Evolutionary conservation across 1,140 invertebrate genomes (phyloP), one percentile per base, ranked within the genome.

Genomic region (Capitella teleta): DNA sequence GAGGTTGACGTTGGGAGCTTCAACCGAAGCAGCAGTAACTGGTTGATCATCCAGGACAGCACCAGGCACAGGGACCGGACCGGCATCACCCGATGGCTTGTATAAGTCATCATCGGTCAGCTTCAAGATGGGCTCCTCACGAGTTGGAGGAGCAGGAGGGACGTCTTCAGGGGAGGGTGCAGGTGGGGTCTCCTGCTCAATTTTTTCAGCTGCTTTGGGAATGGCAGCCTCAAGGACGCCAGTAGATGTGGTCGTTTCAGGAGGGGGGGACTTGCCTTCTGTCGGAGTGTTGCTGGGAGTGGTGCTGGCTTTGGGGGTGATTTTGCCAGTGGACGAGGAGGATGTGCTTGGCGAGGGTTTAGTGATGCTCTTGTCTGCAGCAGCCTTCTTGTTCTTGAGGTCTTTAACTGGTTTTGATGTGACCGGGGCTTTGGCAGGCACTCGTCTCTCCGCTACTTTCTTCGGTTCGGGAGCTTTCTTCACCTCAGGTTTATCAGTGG

Each of bases 371-470:
- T n/a, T 32, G 8, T n/a, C 30, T 19, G 58, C 53, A 44, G 52
- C 56, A 14, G 56, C 54, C 10, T 60, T 61, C 82, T 51, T 36
- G 50, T 56, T 57, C 30, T 56, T 58, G 19, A 55, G 47, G 16
- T 54, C 56, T 52, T 48, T 55, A 14, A 43, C 49, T n/a, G 48
- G 47, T 53, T 59, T 57, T 1, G 51, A 49, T 30, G 80, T 55
- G 72, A 74, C 62, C 63, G 76, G 53, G 68, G 75, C 70, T 76
- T 70, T 76, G 62, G n/a, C n/a, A n/a, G n/a, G n/a, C n/a, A n/a
- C 30, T n/a, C 8, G 30, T 10, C n/a, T 32, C 8, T n/a, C n/a
- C 8, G 30, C 30, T 32, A n/a, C 8, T 32, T 32, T 32, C 30
- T 32, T 32, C n/a, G 30, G 30, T 32, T 32, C 30, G n/a, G 30